Evolutionary conservation across 2,888 invertebrate species (phyloP), one percentile per base, ranked within the genome.

Genomic region (Brassicogethes aeneus): DNA sequence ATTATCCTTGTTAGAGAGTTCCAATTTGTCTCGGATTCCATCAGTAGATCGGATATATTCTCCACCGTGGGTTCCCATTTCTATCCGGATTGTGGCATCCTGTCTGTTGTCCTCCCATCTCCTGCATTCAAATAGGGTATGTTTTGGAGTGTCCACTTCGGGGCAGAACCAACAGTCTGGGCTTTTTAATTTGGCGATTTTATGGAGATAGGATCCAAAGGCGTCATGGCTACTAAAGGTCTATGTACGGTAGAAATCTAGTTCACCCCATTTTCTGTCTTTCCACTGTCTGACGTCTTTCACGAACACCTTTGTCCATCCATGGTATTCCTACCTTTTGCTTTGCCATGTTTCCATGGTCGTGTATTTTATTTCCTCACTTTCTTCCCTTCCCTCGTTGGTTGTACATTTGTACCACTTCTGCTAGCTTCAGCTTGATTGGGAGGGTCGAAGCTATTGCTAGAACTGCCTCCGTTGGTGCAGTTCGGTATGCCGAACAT

Each of bases 121-220:
- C 3, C 3, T 7, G 29, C 42, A 47, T 2, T 32, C 3, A n/a
- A 44, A 45, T n/a, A 47, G 2, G 1, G 44, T 45, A 17, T 46
- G 44, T 13, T 39, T 34, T 12, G 33, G 31, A 3, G 16, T 39
- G 32, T 46, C 46, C 3, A 10, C 15, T 8, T 42, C 31, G 5
- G 23, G 31, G 16, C 44, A 47, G 30, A 12, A 32, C 14, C 14
- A 12, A 13, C 32, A 32, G 5, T 3, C 12, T 8, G 32, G 32
- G 14, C 12, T 32, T 10, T 32, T 13, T 32, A 12, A 5, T 32
- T 10, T 32, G n/a, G n/a, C n/a, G n/a, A n/a, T n/a, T n/a, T n/a
- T n/a, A n/a, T n/a, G n/a, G n/a, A n/a, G n/a, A n/a, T n/a, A n/a
- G n/a, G n/a, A n/a, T n/a, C 35, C 15, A 15, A 35, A 35, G 10